Evolutionary conservation across 2,113 vertebrate genomes (phyloP).

Genomic region (Saimiri boliviensis): DNA sequence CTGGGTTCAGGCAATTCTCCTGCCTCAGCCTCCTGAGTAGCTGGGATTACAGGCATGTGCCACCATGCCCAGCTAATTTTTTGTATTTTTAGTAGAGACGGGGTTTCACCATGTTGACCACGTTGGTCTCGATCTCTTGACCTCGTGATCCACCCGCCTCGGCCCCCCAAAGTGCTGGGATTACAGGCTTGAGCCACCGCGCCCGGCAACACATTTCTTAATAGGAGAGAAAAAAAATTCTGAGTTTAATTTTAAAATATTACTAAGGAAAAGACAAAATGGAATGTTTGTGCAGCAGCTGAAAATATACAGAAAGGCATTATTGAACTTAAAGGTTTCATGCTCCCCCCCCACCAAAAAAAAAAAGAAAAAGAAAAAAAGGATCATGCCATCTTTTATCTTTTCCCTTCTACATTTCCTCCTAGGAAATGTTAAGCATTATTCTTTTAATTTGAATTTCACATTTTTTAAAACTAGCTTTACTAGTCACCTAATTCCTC

Average conservation of each 20-base stretch:
- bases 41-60: too few species aligned
- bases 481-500: neutral
- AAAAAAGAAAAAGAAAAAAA: neutral
- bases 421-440: neutral
- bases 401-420: neutral
- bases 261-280: neutral
- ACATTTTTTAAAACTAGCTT: neutral
- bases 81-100: too few species aligned
- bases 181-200: too few species aligned
- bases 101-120: too few species aligned
- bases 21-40: too few species aligned
- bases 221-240: neutral
- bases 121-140: too few species aligned
- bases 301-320: neutral
- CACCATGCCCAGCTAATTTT: too few species aligned
- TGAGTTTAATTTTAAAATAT: conserved; percentile 34
- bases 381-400: neutral
- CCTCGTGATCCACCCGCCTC: too few species aligned
- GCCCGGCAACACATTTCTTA: conserved; percentile 5
- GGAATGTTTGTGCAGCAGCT: neutral
- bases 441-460: neutral
- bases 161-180: too few species aligned
- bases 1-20: too few species aligned
- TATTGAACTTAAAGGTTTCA: neutral
- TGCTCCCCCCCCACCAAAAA: neutral